Conservation (phyloP, 1,140 invertebrate species). For the Epicauta chinensis region DNA sequence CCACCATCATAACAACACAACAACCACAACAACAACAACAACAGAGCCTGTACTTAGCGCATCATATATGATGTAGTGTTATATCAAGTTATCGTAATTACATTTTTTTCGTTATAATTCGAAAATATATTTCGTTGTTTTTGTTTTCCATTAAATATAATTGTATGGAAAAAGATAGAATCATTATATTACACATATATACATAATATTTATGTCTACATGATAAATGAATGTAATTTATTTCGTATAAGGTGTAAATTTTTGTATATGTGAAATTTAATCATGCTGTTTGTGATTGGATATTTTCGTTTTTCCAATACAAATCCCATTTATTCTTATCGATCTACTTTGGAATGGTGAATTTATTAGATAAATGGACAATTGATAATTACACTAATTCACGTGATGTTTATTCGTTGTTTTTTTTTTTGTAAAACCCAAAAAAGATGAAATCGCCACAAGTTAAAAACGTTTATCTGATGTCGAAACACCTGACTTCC, state of each 20-base stretch:
- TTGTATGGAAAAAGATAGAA: not conserved
- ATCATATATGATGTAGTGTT: constrained; percentile 29
- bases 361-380: too few relatives aligned
- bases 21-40: constrained; percentile 1
- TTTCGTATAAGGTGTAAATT: constrained; percentile 25
- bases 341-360: too few relatives aligned
- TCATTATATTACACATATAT: too few relatives aligned
- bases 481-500: too few relatives aligned
- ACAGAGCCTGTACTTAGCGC: constrained; percentile 26
- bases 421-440: too few relatives aligned
- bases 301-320: too few relatives aligned
- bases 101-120: constrained; percentile 16
- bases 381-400: too few relatives aligned
- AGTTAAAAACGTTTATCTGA: too few relatives aligned
- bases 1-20: constrained; percentile 21
- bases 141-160: too few relatives aligned
- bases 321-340: too few relatives aligned
- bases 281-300: not conserved
- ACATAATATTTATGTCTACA: not conserved
- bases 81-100: constrained; percentile 25
- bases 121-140: not conserved
- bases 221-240: constrained; percentile 21
- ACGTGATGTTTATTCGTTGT: too few relatives aligned
- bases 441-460: too few relatives aligned
- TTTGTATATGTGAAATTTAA: constrained; percentile 10